Base-by-base conservation (phyloP, 2,888 invertebrate genomes). In the Temnothorax unifasciatus region DNA sequence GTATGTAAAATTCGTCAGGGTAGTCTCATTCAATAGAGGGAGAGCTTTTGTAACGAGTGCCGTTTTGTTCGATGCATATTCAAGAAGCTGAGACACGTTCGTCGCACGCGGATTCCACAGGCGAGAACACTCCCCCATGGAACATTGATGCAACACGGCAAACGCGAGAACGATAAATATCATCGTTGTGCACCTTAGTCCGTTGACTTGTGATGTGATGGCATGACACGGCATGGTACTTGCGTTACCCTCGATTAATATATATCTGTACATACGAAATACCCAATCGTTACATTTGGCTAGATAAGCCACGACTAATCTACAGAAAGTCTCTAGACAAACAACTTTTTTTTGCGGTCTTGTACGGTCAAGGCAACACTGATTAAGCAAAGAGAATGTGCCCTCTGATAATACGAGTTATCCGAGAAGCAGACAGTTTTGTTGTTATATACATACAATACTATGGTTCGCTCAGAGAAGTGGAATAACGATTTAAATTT, bases 1-100 rank as follows among this genome's bases (percentile, higher is more conserved):
- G 25, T 77, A 90, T 3, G 85, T 85, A 41, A 86, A 90, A 38
- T 87, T 59, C 3, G 66, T n/a, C 34, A 88, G 29, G 57, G 38
- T 76, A n/a, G 34, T 82, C 5, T 9, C 54, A 1, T 44, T 47
- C 21, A 3, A 21, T 52, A 0, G 13, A 29, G 54, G 47, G 3
- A 47, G 34, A 34, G 41, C 52, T 54, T 59, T 47, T 13, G 41
- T 4, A 11, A 18, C 9, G 18, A 6, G 15, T 8, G 34, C 21
- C n/a, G 79, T 73, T 47, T 25, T 21, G n/a, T 79, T 79, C 41
- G 3, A 2, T 5, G 13, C 21, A 47, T 8, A 0, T 38, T 18
- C 34, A 11, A 38, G 9, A 59, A 11, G 1, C 8, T 4, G 57
- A 59, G 15, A 47, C 18, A 44, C 18, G 13, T 25, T 21, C 18